Base-by-base conservation (phyloP, 1,140 invertebrate genomes). In the Pectinophora gossypiella region DNA sequence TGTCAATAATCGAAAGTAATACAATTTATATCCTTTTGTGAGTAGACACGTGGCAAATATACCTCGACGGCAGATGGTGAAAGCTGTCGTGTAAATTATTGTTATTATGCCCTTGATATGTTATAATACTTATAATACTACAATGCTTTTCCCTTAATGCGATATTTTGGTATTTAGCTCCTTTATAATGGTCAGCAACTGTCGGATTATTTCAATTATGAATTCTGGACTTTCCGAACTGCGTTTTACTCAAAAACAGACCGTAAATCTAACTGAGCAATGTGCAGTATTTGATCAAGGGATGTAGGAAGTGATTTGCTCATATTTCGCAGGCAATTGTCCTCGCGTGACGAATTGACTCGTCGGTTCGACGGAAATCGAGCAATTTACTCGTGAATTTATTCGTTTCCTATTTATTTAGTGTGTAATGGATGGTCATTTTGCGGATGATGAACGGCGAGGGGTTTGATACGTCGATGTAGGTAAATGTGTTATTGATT, bases 391-490 rank as follows among this genome's bases (percentile, higher is more conserved):
- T 44, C 56, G 57, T 61, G 61, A 80, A 83, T 81, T 76, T 78
- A 79, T 83, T 63, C 63, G 62, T 66, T 78, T 78, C 73, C 73
- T 71, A 75, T 78, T 72, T 73, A 70, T 80, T 77, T 68, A 66
- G 72, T 67, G 66, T 67, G 70, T 64, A 57, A 72, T 59, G 42
- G 68, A 68, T 72, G 70, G 70, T 73, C 74, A 72, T 72, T 80
- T 72, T 52, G 55, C 43, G 54, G 50, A 54, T 62, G 57, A 56
- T 44, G 50, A 44, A 51, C 47, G 19, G 59, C 47, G 49, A 21
- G 53, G 72, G 62, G 69, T 59, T 61, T 71, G 62, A 70, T 72
- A 64, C 51, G 61, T 51, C 55, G 56, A 51, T 65, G 72, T 72
- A 76, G 65, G 70, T 78, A 82, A 80, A 76, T 72, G 61, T 64